These are phyloP conservation scores for Thomomys bottae DNA, from an alignment of 2,113 vertebrate genomes.

Conservation along the genomic window DNA sequence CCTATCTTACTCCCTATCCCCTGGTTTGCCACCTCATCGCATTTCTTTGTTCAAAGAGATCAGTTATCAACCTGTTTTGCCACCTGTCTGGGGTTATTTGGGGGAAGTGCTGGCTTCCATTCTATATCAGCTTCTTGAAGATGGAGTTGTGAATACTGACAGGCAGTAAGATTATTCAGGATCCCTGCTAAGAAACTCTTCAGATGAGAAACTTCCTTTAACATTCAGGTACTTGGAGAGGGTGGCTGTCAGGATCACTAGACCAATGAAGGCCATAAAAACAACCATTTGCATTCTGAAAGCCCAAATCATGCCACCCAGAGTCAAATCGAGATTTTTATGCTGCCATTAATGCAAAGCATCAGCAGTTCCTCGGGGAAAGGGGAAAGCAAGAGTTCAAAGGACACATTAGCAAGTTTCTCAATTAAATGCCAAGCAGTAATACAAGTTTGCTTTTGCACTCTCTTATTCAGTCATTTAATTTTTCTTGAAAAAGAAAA, in stretches of 20 bases:
- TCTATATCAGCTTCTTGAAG: neutral
- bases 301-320: constrained; percentile 60
- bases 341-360: constrained; percentile 75
- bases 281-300: constrained; percentile 75
- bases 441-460: constrained; percentile 70
- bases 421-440: constrained; percentile 77
- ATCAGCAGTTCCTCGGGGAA: constrained; percentile 72
- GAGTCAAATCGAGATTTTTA: constrained; percentile 79
- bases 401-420: constrained; percentile 81
- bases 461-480: constrained; percentile 75
- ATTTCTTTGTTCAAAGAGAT: neutral
- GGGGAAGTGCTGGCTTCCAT: neutral
- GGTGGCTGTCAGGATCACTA: constrained; percentile 67
- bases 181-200: constrained; percentile 41
- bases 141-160: neutral
- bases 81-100: no score
- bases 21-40: neutral
- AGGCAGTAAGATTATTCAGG: neutral
- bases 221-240: constrained; percentile 44
- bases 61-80: neutral
- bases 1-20: neutral
- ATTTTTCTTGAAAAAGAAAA: constrained; percentile 77
- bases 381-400: constrained; percentile 76
- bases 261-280: constrained; percentile 71
- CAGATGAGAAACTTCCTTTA: constrained; percentile 58